Percentiles rank a stretch among this genome's conserved stretches.
Conservation (phyloP, 1,140 invertebrate species). For the Aphidius gifuensis region DNA sequence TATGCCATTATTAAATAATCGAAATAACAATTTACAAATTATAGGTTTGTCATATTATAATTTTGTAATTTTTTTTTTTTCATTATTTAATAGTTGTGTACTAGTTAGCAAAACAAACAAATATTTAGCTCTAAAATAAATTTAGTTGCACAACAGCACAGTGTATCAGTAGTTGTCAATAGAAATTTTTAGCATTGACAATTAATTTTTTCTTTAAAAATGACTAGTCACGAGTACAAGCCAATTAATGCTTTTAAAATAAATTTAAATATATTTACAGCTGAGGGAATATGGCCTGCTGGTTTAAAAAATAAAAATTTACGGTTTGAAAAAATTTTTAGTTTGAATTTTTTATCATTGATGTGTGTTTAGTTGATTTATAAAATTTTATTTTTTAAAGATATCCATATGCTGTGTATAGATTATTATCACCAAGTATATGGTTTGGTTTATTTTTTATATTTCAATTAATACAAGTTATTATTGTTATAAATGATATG, state of each 20-base stretch:
- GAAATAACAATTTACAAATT: too few relatives aligned
- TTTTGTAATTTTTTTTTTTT: too few relatives aligned
- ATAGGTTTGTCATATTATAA: too few relatives aligned
- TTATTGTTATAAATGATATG: constrained; percentile 1
- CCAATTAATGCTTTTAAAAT: constrained; percentile 15
- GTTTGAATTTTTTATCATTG: neutral
- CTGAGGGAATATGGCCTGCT: constrained; percentile 12
- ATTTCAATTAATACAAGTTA: constrained; percentile 5
- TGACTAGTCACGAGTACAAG: neutral
- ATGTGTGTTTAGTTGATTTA: neutral
- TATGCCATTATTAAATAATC: too few relatives aligned
- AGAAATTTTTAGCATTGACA: too few relatives aligned
- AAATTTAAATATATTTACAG: constrained; percentile 12
- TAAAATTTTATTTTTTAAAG: neutral
- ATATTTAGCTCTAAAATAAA: too few relatives aligned
- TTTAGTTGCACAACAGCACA: too few relatives aligned
- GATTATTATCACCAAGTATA: constrained; percentile 3
- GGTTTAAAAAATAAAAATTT: constrained; percentile 9
- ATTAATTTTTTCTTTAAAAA: neutral
- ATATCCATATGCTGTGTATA: constrained; percentile 1
- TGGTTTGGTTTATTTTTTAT: constrained; percentile 11
- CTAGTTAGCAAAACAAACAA: too few relatives aligned
- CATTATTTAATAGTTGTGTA: too few relatives aligned
- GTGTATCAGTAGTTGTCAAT: too few relatives aligned
- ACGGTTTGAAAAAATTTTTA: neutral